phyloP scores from a whole-genome alignment of 1,140 invertebrate genomes.

The Drosophila repletoides region DNA sequence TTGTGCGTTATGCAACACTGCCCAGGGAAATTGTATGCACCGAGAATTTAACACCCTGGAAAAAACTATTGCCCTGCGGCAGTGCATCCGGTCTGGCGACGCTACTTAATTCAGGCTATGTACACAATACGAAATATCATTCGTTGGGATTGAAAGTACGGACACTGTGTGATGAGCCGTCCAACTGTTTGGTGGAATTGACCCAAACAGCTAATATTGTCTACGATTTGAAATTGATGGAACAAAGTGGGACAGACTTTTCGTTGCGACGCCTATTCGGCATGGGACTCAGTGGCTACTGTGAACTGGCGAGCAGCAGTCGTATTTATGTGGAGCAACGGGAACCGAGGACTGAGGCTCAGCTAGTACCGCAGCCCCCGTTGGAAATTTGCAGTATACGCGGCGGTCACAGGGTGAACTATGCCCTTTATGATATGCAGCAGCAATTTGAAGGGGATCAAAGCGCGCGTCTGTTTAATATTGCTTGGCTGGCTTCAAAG shows the following conservation, averaged over 20 bases:
- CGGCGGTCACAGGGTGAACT: constrained; percentile 86
- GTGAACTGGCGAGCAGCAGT: constrained; percentile 90
- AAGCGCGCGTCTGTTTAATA: constrained; percentile 86
- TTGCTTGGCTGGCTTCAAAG: constrained; percentile 83
- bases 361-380: constrained; percentile 84
- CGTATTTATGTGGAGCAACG: constrained; percentile 93
- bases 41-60: constrained; percentile 99
- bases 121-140: constrained; percentile 97
- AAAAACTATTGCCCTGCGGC: constrained; percentile 97
- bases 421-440: constrained; percentile 88
- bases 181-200: constrained; percentile 89
- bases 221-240: constrained; percentile 89
- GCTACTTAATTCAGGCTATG: constrained; percentile 93
- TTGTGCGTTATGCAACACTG: constrained; percentile 89
- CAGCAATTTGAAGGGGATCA: constrained; percentile 68
- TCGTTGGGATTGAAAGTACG: constrained; percentile 94
- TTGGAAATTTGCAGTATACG: constrained; percentile 85
- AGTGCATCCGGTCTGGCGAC: constrained; percentile 92
- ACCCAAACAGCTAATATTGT: constrained; percentile 93
- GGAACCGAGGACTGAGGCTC: constrained; percentile 81
- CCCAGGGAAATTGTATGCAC: constrained; percentile 98
- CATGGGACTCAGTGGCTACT: constrained; percentile 89
- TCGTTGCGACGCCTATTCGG: constrained; percentile 94
- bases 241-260: constrained; percentile 86
- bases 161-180: constrained; percentile 88